phyloP scores from a whole-genome alignment of 2,888 invertebrate genomes.

The Meteorus colon region DNA sequence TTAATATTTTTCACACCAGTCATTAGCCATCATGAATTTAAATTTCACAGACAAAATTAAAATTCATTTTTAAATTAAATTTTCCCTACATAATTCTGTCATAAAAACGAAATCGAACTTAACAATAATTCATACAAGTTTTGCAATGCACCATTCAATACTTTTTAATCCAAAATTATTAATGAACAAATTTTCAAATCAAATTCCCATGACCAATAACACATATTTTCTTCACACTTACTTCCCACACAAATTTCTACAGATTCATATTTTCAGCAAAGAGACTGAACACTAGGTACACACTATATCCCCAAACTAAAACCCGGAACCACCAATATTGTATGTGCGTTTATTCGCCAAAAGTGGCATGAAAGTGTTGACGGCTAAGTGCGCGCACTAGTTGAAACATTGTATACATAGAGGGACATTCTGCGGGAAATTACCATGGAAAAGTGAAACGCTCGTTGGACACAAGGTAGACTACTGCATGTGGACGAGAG shows the following conservation, averaged over 20 bases:
- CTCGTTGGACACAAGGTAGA: neutral
- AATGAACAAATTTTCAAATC: too few relatives aligned
- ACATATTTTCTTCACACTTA: neutral
- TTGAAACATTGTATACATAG: neutral
- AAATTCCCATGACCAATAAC: too few relatives aligned
- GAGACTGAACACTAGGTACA: neutral
- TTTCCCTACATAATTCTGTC: too few relatives aligned
- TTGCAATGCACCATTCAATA: too few relatives aligned
- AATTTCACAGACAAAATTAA: too few relatives aligned
- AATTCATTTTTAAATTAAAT: too few relatives aligned
- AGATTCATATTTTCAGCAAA: neutral
- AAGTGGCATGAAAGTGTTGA: conserved; percentile 40
- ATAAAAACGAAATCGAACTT: too few relatives aligned
- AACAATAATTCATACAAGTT: too few relatives aligned
- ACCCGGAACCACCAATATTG: neutral
- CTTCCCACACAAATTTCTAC: neutral
- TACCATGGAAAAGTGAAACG: conserved; percentile 25
- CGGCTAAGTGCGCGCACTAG: conserved; percentile 24
- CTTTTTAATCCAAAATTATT: too few relatives aligned
- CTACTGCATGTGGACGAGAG: neutral
- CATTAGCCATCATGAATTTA: too few relatives aligned
- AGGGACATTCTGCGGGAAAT: neutral
- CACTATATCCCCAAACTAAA: conserved; percentile 3
- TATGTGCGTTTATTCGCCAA: conserved; percentile 5
- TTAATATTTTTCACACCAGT: too few relatives aligned